Evolutionary conservation across 2,797 vertebrate species (phyloP).

Genomic region (Crypturellus tataupa): DNA sequence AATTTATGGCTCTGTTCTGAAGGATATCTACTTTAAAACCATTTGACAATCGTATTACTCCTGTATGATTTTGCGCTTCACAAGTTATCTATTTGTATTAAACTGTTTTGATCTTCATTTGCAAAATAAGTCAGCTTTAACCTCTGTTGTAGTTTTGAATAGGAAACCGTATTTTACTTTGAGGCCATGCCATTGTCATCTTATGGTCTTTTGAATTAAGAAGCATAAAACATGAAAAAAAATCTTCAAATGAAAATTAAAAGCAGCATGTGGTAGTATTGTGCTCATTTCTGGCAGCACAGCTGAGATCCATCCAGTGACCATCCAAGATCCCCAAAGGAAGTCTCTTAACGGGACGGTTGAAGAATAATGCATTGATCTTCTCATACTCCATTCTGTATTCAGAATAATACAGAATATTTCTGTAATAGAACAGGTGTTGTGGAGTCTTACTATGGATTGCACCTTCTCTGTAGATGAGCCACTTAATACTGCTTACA

Average conservation of each 20-base stretch:
- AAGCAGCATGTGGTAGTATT: not conserved
- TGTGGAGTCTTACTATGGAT: not conserved
- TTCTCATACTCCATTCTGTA: not conserved
- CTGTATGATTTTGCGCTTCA: not conserved
- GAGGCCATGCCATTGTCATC: not conserved
- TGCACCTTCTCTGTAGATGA: not conserved
- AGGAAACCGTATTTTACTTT: not conserved
- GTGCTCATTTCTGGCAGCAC: not conserved
- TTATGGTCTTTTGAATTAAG: not conserved
- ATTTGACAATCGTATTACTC: not conserved
- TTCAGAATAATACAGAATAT: not conserved
- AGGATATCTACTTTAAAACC: not conserved
- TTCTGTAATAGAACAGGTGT: not conserved
- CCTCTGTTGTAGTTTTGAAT: not conserved
- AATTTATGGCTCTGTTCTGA: not conserved
- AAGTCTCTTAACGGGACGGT: not conserved
- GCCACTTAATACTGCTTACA: not conserved
- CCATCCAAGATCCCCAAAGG: not conserved
- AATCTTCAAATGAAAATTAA: not conserved
- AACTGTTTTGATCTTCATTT: not conserved
- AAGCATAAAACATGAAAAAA: not conserved
- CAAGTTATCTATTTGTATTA: not conserved
- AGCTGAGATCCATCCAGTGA: not conserved
- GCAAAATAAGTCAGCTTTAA: not conserved
- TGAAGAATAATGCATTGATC: not conserved